Evolutionary conservation across 2,113 vertebrate genomes (phyloP).

Genomic region (Eulemur macaco): DNA sequence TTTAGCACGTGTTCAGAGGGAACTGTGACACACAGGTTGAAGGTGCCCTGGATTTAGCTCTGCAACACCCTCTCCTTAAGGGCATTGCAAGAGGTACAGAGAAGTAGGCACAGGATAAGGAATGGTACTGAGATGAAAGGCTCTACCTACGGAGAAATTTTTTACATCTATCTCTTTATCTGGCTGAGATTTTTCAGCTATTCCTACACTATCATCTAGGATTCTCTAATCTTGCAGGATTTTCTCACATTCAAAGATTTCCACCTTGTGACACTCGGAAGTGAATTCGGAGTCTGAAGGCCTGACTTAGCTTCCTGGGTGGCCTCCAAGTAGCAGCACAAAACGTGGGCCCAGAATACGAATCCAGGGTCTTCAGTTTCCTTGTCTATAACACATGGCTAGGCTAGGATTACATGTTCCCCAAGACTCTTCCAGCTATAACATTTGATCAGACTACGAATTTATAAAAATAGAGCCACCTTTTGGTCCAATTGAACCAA

Average conservation of each 20-base stretch:
- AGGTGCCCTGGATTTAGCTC: neutral
- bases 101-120: neutral
- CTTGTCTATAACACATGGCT: neutral
- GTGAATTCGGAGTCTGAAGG: neutral
- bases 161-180: neutral
- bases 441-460: neutral
- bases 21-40: neutral
- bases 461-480: conserved; percentile 33
- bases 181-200: neutral
- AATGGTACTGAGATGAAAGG: neutral
- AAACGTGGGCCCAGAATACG: neutral
- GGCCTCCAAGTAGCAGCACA: neutral
- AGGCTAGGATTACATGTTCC: neutral
- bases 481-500: conserved; percentile 39
- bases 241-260: neutral
- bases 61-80: neutral
- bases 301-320: neutral
- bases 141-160: neutral
- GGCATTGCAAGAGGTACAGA: neutral
- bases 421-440: neutral
- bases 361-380: neutral
- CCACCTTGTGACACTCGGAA: neutral
- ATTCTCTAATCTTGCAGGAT: neutral
- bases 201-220: neutral
- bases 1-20: neutral